These are phyloP conservation scores for Acanthosepion esculentum DNA, from an alignment of 2,888 invertebrate genomes.

Conservation along the genomic window DNA sequence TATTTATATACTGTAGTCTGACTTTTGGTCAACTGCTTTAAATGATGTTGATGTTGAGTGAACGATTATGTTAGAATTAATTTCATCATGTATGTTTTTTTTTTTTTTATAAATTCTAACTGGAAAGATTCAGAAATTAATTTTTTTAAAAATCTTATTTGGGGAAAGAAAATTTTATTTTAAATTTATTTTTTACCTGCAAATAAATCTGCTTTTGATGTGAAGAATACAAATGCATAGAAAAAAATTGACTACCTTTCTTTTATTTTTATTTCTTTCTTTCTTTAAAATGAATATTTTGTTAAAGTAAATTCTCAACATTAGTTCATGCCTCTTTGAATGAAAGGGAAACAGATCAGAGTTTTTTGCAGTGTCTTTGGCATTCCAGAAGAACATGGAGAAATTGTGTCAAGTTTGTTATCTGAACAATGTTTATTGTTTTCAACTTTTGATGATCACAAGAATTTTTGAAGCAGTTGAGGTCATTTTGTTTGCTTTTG, in stretches of 20 bases:
- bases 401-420: background rate
- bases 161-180: background rate
- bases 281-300: background rate
- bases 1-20: background rate
- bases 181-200: background rate
- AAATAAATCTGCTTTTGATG: no score
- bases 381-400: background rate
- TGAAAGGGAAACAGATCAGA: background rate
- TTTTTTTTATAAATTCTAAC: background rate
- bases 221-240: background rate
- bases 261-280: no score
- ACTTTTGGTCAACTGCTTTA: background rate
- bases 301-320: background rate
- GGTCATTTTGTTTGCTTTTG: no score
- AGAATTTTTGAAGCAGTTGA: no score
- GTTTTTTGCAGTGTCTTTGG: background rate
- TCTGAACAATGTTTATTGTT: background rate
- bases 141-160: background rate
- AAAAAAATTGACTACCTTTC: background rate
- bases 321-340: background rate
- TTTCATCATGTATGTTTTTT: background rate
- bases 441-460: background rate
- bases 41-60: background rate
- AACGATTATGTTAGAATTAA: background rate
- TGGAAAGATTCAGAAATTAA: background rate